phyloP scores from a whole-genome alignment of 2,888 invertebrate genomes.

The Tenthredo distinguenda region DNA sequence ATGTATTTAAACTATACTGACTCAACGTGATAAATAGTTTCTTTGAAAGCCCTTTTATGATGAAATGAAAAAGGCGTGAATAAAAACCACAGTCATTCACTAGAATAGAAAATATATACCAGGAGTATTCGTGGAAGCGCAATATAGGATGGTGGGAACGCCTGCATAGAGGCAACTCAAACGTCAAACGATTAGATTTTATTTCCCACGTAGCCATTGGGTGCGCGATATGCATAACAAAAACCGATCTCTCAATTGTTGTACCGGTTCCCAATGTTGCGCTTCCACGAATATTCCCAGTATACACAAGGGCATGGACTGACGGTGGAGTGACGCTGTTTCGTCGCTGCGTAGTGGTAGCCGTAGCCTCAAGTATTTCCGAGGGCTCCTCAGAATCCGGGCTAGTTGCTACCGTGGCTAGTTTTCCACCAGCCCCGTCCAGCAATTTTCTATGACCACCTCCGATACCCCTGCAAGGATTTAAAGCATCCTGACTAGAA shows the following conservation, averaged over 20 bases:
- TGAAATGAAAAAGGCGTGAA: conserved; percentile 1
- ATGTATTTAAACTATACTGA: background rate
- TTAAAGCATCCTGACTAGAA: conserved; percentile 69
- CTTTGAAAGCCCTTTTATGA: background rate
- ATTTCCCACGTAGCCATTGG: too few species aligned
- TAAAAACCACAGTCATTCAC: conserved; percentile 38
- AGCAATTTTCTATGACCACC: conserved; percentile 79
- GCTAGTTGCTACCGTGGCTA: conserved; percentile 81
- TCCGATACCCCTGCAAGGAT: conserved; percentile 78
- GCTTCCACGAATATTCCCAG: too few species aligned
- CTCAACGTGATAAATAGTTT: background rate
- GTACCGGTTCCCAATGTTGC: too few species aligned
- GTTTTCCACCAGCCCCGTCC: conserved; percentile 79
- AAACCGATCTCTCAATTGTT: too few species aligned
- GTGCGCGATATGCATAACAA: too few species aligned
- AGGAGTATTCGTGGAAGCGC: too few species aligned
- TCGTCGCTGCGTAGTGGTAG: conserved; percentile 77
- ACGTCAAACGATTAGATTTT: too few species aligned
- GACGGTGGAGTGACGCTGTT: conserved; percentile 81
- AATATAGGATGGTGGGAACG: too few species aligned
- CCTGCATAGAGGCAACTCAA: too few species aligned
- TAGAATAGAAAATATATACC: conserved; percentile 44
- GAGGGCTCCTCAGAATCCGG: conserved; percentile 79
- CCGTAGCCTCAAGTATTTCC: conserved; percentile 72
- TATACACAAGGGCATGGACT: conserved; percentile 75